Conservation (phyloP, 1,140 invertebrate species). For the Drosophila gunungcola region DNA sequence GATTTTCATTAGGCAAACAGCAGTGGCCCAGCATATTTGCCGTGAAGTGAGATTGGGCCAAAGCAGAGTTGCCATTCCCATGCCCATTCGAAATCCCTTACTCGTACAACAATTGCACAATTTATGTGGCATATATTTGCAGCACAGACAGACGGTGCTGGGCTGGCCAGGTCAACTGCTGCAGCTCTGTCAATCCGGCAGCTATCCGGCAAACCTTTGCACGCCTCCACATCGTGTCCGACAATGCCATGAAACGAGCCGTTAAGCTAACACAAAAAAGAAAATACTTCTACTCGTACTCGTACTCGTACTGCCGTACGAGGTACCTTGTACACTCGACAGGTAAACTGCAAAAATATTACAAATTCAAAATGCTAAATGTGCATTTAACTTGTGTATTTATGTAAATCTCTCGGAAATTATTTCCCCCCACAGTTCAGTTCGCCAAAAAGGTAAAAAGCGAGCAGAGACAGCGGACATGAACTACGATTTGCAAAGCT, state of each 20-base stretch:
- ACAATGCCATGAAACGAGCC: slow-evolving; percentile 62
- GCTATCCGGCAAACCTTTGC: slow-evolving; percentile 48
- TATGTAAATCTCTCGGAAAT: slow-evolving; percentile 82
- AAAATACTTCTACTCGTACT: slow-evolving; percentile 12
- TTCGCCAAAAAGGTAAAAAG: slow-evolving; percentile 5
- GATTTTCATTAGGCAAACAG: slow-evolving; percentile 78
- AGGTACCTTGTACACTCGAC: slow-evolving; percentile 47
- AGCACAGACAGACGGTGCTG: slow-evolving; percentile 42
- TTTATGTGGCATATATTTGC: slow-evolving; percentile 81
- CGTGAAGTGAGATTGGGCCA: slow-evolving; percentile 44
- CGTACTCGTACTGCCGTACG: too few species aligned
- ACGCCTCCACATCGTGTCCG: slow-evolving; percentile 53
- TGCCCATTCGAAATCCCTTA: background rate
- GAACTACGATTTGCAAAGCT: slow-evolving; percentile 14
- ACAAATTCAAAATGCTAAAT: slow-evolving; percentile 84
- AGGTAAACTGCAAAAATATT: slow-evolving; percentile 77
- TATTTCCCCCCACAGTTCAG: slow-evolving; percentile 48
- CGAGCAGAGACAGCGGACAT: slow-evolving; percentile 18
- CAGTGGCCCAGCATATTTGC: slow-evolving; percentile 67
- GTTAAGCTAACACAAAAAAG: slow-evolving; percentile 54
- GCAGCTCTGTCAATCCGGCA: slow-evolving; percentile 41
- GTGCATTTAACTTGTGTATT: slow-evolving; percentile 84
- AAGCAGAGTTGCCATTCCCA: background rate
- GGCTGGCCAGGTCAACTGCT: slow-evolving; percentile 39
- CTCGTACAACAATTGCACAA: slow-evolving; percentile 74